These are phyloP conservation scores for Dicycla oo DNA, from an alignment of 2,888 invertebrate species.

Conservation along the genomic window DNA sequence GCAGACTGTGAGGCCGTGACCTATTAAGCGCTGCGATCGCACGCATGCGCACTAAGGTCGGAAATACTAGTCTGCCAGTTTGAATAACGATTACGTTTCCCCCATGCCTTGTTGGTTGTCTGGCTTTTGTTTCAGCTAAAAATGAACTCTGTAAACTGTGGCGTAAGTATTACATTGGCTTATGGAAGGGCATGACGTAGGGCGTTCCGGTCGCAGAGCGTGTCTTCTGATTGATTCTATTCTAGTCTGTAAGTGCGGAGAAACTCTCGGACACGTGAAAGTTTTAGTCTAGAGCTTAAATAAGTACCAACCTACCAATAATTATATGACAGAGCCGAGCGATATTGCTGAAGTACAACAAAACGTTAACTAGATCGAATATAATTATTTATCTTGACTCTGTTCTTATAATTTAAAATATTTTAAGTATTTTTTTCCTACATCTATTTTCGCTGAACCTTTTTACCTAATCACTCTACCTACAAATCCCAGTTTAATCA, in stretches of 20 bases:
- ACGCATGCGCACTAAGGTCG: constrained; percentile 84
- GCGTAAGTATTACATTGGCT: constrained; percentile 62
- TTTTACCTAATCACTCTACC: constrained; percentile 7
- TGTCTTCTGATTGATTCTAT: constrained; percentile 75
- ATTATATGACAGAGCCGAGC: neutral
- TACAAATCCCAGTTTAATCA: constrained; percentile 12
- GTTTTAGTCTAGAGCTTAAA: constrained; percentile 37
- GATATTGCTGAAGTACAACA: neutral
- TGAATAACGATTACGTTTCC: constrained; percentile 87
- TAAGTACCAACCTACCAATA: neutral
- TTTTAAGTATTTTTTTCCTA: neutral
- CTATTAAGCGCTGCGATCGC: constrained; percentile 81
- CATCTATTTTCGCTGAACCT: neutral
- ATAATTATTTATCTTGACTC: neutral
- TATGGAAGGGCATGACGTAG: constrained; percentile 42
- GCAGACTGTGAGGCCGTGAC: constrained; percentile 87
- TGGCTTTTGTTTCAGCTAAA: constrained; percentile 75
- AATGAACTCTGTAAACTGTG: constrained; percentile 69
- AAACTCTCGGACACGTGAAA: constrained; percentile 52
- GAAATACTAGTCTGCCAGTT: constrained; percentile 82
- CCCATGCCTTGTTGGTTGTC: constrained; percentile 80
- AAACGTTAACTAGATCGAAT: neutral
- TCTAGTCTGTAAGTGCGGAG: constrained; percentile 69
- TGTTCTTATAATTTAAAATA: neutral
- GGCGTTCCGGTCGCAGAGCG: constrained; percentile 61